A percentile compares a stretch with the other conserved stretches of the same genome.
Evolutionary conservation across 2,113 vertebrate species (phyloP).

Genomic region (Phrynosoma platyrhinos): DNA sequence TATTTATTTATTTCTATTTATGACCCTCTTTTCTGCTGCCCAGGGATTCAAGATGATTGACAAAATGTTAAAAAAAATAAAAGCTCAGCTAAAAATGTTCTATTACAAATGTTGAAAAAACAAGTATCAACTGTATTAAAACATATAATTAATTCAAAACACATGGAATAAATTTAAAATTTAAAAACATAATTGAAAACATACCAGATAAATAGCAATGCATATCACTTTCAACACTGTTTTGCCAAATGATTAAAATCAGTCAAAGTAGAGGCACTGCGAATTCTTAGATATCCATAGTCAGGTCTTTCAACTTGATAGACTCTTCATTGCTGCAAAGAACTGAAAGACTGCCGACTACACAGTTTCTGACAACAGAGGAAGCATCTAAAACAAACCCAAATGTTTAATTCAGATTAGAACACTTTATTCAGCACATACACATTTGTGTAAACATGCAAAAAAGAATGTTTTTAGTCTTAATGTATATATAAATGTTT

Average conservation of each 20-base stretch:
- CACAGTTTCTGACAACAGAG: background rate
- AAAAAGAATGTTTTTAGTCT: background rate
- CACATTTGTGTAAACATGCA: background rate
- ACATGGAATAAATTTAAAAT: too few relatives aligned
- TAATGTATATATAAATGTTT: background rate
- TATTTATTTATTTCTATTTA: too few relatives aligned
- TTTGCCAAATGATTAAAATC: background rate
- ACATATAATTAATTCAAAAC: too few relatives aligned
- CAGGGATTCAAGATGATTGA: too few relatives aligned
- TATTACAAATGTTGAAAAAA: background rate
- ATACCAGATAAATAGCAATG: too few relatives aligned
- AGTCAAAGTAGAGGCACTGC: background rate
- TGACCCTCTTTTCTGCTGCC: too few relatives aligned
- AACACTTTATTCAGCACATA: background rate
- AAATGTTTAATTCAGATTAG: background rate
- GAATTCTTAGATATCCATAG: background rate
- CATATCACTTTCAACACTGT: too few relatives aligned
- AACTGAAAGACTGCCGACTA: conserved; percentile 26
- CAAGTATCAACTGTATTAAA: too few relatives aligned
- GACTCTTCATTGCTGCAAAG: conserved; percentile 46
- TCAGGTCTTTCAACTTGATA: conserved; percentile 49
- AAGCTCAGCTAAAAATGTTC: background rate
- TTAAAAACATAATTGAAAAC: too few relatives aligned
- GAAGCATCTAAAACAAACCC: background rate
- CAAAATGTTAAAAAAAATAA: too few relatives aligned